Evolutionary conservation across 2,113 vertebrate genomes (phyloP).

Genomic region (Daboia siamensis): DNA sequence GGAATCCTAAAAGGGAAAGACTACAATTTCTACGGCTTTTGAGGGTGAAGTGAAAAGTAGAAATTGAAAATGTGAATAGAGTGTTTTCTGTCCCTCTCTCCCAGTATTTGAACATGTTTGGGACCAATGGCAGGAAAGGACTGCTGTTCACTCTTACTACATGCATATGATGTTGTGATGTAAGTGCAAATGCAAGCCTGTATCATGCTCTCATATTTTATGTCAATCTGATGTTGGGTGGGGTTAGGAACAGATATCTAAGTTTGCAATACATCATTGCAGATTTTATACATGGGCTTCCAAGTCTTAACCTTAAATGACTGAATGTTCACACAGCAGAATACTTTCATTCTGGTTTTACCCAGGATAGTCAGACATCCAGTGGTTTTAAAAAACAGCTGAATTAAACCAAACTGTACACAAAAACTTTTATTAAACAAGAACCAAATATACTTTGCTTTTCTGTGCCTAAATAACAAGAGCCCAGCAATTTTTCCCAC

Average conservation of each 20-base stretch:
- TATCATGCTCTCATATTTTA: background rate
- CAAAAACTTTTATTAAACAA: conserved; percentile 2
- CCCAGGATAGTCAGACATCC: too few species aligned
- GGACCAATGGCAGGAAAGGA: background rate
- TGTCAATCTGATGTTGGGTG: background rate
- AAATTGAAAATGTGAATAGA: background rate
- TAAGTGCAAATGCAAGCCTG: background rate
- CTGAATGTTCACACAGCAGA: background rate
- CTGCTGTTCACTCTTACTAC: background rate
- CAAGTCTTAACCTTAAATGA: background rate
- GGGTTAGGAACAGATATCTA: background rate
- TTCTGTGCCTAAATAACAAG: background rate
- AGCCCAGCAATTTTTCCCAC: background rate
- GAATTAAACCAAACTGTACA: background rate
- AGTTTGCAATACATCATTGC: background rate
- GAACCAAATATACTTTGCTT: background rate
- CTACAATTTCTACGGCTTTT: background rate
- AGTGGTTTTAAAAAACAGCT: background rate
- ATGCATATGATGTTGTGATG: background rate
- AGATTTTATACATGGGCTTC: background rate
- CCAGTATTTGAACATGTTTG: background rate
- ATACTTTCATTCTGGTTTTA: background rate
- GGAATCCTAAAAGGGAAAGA: background rate
- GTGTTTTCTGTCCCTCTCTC: background rate
- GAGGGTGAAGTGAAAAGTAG: background rate